Base-by-base conservation (phyloP, 2,888 invertebrate genomes). In the Cheilosia urbana region DNA sequence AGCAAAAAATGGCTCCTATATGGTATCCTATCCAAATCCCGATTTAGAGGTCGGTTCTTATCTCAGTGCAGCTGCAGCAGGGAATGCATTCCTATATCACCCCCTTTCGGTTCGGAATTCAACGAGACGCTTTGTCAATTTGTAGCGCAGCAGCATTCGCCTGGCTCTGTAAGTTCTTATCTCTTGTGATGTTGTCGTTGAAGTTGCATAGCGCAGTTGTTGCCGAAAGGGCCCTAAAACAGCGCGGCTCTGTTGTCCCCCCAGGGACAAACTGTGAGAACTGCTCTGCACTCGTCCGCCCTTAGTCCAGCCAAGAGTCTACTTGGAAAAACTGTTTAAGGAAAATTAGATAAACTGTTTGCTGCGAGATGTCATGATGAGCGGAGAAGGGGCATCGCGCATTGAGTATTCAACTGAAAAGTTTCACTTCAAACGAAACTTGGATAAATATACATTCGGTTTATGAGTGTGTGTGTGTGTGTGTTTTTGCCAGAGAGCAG, bases 271-370 rank as follows among this genome's bases (percentile, higher is more conserved):
- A 53, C 40, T 72, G 34, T 21, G 40, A 53, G 58, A 57, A 60
- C 58, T 71, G 63, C 77, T 78, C 49, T 51, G 27, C 24, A 34
- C 37, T n/a, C 30, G 27, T 58, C 21, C 55, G 19, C 58, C 51
- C 42, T 30, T 19, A 15, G 37, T 73, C 37, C 37, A 42, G 34
- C 19, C 15, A 51, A 47, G 42, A 53, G 63, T 65, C 47, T 77
- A 81, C 81, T 84, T 78, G 73, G 69, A 79, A 84, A 84, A 84
- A 84, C 78, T 84, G 78, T 84, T 85, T 81, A 72, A 81, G 76
- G 76, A 13, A 85, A 85, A 85, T 85, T 85, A 85, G 81, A 85
- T 80, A 81, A 85, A 85, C 81, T 85, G 85, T 85, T 85, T 85
- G 85, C 85, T 68, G 30, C 30, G 85, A 77, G 81, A 85, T 85